Evolutionary conservation across 2,888 invertebrate species (phyloP).

Genomic region (Harmothoe impar): DNA sequence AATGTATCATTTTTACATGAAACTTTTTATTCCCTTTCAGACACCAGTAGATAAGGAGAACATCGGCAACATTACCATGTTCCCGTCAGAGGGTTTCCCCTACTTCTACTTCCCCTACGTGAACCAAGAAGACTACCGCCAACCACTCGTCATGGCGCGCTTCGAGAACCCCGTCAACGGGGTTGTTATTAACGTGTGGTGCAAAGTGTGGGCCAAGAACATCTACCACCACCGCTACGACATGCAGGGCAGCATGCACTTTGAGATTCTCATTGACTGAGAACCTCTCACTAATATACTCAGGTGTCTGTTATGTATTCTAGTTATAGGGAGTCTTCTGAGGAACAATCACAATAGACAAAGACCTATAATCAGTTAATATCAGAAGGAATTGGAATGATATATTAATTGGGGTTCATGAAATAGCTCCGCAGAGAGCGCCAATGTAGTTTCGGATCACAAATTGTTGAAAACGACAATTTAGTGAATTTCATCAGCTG

Average conservation of each 20-base stretch:
- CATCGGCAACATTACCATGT: slow-evolving; percentile 93
- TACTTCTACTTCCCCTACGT: slow-evolving; percentile 86
- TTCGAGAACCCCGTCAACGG: slow-evolving; percentile 83
- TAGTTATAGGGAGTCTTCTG: not conserved
- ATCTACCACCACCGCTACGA: slow-evolving; percentile 91
- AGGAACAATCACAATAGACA: no score
- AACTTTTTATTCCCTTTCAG: slow-evolving; percentile 43
- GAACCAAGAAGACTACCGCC: slow-evolving; percentile 83
- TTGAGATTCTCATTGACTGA: slow-evolving; percentile 96
- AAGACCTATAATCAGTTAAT: no score
- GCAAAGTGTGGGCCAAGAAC: slow-evolving; percentile 75
- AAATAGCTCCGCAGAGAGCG: no score
- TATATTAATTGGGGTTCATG: no score
- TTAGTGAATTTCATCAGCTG: no score
- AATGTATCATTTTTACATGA: no score
- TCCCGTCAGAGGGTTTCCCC: slow-evolving; percentile 86
- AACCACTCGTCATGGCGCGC: slow-evolving; percentile 84
- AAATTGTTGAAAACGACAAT: no score
- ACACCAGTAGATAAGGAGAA: slow-evolving; percentile 87
- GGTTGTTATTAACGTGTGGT: slow-evolving; percentile 84
- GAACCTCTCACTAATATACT: not conserved
- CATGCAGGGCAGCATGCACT: slow-evolving; percentile 95
- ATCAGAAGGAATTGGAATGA: no score
- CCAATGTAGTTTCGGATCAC: no score
- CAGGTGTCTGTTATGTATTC: no score